These are phyloP conservation scores for Harpagifer antarcticus DNA, from an alignment of 2,797 vertebrate genomes.

Conservation along the genomic window DNA sequence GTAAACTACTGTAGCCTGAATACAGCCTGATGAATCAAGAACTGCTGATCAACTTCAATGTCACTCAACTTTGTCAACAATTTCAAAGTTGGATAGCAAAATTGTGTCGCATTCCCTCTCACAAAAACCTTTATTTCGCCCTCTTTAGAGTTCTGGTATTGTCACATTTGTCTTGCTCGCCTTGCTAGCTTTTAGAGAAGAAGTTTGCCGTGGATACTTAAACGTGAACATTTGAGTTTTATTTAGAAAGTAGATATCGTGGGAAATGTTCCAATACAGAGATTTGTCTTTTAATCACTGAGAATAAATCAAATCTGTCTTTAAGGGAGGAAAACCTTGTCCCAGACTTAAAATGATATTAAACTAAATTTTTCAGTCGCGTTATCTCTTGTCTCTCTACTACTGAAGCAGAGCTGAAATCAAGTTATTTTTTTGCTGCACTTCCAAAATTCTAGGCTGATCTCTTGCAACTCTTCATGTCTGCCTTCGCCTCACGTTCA, in stretches of 20 bases:
- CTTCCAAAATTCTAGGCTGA: constrained; percentile 43
- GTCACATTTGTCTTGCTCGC: background rate
- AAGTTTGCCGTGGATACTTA: background rate
- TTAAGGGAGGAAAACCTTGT: constrained; percentile 42
- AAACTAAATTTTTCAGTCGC: constrained; percentile 19
- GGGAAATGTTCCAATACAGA: constrained; percentile 1
- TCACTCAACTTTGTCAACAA: background rate
- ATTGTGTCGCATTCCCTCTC: background rate
- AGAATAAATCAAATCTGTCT: constrained; percentile 45
- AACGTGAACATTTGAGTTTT: background rate
- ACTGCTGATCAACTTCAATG: background rate
- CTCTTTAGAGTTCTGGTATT: background rate
- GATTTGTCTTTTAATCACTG: constrained; percentile 31
- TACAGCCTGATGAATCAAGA: background rate
- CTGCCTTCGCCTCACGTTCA: constrained; percentile 59
- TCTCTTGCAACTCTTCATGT: constrained; percentile 39
- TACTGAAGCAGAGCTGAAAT: too few species aligned
- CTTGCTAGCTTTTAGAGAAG: background rate
- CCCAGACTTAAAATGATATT: constrained; percentile 31
- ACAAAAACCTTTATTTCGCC: background rate
- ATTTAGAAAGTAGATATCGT: background rate
- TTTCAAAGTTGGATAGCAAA: background rate
- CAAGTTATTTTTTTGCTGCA: constrained; percentile 16
- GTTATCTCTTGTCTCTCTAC: constrained; percentile 16
- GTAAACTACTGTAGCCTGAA: background rate